These are phyloP conservation scores for Callipepla californica DNA, from an alignment of 2,113 vertebrate species.

Conservation along the genomic window DNA sequence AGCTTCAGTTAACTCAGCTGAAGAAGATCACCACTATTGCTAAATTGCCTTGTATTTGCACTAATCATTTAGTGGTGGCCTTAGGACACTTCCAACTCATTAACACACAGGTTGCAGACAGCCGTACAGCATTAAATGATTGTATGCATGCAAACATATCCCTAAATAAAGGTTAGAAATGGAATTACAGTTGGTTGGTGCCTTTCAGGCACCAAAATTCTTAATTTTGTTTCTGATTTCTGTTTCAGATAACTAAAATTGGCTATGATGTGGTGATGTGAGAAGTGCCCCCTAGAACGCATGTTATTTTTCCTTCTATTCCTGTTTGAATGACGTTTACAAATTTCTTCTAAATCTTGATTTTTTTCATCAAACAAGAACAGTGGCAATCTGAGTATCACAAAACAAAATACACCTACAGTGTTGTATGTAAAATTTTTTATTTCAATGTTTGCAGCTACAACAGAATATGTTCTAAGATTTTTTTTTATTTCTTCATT, in stretches of 20 bases:
- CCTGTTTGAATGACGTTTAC: not conserved
- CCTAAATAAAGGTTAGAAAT: not conserved
- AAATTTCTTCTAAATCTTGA: constrained; percentile 1
- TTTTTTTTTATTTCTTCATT: not conserved
- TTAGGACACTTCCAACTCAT: not conserved
- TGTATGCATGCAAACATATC: not conserved
- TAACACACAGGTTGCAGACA: not conserved
- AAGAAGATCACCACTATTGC: not conserved
- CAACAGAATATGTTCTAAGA: not conserved
- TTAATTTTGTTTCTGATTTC: not conserved
- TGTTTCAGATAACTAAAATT: not conserved
- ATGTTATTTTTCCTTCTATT: not conserved
- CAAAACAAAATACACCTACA: not conserved
- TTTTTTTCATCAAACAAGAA: not conserved
- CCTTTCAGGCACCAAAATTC: not conserved
- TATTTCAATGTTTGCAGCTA: not conserved
- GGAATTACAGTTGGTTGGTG: not conserved
- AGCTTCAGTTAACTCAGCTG: not conserved
- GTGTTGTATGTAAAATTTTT: not conserved
- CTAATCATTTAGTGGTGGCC: not conserved
- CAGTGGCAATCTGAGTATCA: not conserved
- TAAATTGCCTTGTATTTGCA: not conserved
- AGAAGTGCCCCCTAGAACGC: not conserved
- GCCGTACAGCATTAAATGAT: not conserved
- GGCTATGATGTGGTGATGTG: not conserved